These are phyloP conservation scores for Apteryx owenii DNA, from an alignment of 2,113 vertebrate genomes.

Conservation along the genomic window DNA sequence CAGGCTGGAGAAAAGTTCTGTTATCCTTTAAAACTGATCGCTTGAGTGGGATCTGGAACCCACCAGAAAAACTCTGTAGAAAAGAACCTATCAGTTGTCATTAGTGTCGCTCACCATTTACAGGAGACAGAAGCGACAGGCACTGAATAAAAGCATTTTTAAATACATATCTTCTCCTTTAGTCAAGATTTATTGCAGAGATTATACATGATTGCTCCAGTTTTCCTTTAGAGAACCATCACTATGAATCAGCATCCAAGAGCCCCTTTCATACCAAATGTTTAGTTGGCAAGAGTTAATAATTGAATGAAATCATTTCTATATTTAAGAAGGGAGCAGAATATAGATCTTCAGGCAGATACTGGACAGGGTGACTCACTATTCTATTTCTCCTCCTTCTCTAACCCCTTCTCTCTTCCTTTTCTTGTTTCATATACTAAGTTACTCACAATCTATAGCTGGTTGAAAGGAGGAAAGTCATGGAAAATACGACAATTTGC, in stretches of 20 bases:
- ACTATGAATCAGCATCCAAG: slow-evolving; percentile 46
- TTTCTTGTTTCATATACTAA: not conserved
- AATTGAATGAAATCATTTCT: slow-evolving; percentile 64
- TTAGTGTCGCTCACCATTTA: slow-evolving; percentile 35
- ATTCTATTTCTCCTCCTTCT: slow-evolving; percentile 47
- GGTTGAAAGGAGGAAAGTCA: not conserved
- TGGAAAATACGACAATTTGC: not conserved
- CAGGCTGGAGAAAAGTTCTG: not conserved
- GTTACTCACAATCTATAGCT: not conserved
- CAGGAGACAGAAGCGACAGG: slow-evolving; percentile 22
- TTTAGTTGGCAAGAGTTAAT: slow-evolving; percentile 58
- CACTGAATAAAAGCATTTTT: slow-evolving; percentile 59
- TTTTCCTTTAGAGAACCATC: slow-evolving; percentile 45
- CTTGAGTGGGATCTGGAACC: not conserved
- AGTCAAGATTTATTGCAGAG: slow-evolving; percentile 48
- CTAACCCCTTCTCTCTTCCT: not conserved
- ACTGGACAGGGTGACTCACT: slow-evolving; percentile 56
- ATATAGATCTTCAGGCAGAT: slow-evolving; percentile 46
- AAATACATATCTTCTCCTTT: slow-evolving; percentile 51
- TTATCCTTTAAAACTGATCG: not conserved
- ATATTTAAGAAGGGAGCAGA: slow-evolving; percentile 52
- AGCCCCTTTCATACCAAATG: not conserved
- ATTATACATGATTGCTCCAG: slow-evolving; percentile 52
- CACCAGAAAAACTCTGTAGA: not conserved
- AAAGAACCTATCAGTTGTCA: slow-evolving; percentile 25